Evolutionary conservation across 1,140 invertebrate genomes (phyloP).

Genomic region (Neotoxoptera formosana): DNA sequence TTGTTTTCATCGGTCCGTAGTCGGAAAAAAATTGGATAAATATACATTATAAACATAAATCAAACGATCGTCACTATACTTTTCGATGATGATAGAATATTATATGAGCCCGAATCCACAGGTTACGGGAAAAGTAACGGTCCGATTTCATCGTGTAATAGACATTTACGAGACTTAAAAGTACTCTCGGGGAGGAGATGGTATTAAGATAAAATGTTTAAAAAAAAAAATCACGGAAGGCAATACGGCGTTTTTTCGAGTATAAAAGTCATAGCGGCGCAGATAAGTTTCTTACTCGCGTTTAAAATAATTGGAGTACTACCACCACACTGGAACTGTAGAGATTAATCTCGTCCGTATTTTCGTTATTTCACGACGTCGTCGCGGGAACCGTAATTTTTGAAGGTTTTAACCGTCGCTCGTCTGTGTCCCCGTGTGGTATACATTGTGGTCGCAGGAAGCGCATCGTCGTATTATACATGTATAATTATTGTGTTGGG

Average conservation of each 20-base stretch:
- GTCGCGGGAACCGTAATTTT: background rate
- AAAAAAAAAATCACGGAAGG: background rate
- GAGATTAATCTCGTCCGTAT: background rate
- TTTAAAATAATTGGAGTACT: constrained; percentile 1
- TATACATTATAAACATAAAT: background rate
- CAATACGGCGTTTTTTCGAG: background rate
- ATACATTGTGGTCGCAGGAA: background rate
- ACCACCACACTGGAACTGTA: background rate
- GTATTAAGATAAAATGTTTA: background rate
- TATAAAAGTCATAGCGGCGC: background rate
- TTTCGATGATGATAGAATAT: background rate
- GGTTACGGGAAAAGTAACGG: background rate
- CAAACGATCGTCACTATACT: background rate
- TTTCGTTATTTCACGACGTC: background rate
- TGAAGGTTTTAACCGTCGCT: background rate
- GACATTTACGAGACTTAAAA: background rate
- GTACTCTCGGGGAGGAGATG: background rate
- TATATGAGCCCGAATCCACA: background rate
- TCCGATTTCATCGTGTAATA: background rate
- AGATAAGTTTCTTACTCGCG: background rate
- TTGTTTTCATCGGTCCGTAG: background rate
- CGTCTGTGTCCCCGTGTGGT: background rate
- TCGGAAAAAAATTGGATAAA: background rate
- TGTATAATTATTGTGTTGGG: background rate
- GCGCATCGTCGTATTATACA: too few species aligned